Percentiles rank a stretch among this genome's conserved stretches.
Evolutionary conservation across 2,797 vertebrate species (phyloP).

Genomic region (Lagorchestes hirsutus): DNA sequence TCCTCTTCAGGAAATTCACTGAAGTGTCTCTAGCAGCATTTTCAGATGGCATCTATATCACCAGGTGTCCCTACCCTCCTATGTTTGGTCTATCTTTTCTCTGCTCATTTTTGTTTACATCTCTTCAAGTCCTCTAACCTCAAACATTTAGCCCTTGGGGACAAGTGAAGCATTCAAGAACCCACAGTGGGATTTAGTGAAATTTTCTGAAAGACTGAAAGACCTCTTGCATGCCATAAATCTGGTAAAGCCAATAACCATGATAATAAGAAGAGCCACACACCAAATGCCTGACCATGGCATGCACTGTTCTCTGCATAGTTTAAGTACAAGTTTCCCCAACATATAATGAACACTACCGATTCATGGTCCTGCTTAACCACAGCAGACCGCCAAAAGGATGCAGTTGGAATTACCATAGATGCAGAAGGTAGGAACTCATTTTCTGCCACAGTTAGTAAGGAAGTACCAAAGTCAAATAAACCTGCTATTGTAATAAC

Average conservation of each 20-base stretch:
- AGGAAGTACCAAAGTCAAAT: constrained; percentile 30
- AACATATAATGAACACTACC: background rate
- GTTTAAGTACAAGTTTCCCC: constrained; percentile 2
- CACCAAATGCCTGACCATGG: rapidly evolving
- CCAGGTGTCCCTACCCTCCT: background rate
- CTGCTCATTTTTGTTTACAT: background rate
- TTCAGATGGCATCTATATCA: background rate
- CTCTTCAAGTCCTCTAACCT: background rate
- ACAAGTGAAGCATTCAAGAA: background rate
- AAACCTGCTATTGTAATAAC: constrained; percentile 16
- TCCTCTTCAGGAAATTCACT: background rate
- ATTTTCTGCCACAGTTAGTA: background rate
- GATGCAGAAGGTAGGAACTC: constrained; percentile 21
- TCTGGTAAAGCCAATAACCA: background rate
- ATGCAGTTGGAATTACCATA: constrained; percentile 13
- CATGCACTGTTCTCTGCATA: background rate
- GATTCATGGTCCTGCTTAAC: constrained; percentile 13
- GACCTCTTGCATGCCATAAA: background rate
- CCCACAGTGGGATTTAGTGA: background rate
- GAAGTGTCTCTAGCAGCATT: background rate
- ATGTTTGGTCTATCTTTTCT: background rate
- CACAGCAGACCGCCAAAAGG: constrained; percentile 23
- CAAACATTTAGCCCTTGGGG: no score
- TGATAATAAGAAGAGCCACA: background rate
- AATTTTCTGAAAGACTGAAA: background rate